Percentiles rank a stretch among this genome's conserved stretches.
phyloP scores from a whole-genome alignment of 2,113 vertebrate genomes.

The Xiphophorus maculatus region DNA sequence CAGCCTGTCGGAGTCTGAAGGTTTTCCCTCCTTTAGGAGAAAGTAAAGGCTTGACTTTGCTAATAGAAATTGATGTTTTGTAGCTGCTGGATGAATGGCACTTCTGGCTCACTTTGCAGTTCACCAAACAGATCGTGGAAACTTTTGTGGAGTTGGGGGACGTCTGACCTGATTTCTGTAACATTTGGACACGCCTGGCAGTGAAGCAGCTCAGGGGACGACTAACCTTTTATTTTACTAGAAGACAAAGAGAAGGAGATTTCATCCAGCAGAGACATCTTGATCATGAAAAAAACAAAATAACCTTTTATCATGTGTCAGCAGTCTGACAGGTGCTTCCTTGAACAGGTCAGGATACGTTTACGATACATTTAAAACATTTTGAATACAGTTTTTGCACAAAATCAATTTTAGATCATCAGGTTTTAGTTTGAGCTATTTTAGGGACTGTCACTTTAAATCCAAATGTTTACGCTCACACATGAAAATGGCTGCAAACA shows the following conservation, averaged over 20 bases:
- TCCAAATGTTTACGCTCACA: too few species aligned
- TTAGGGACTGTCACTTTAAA: too few species aligned
- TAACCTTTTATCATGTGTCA: neutral
- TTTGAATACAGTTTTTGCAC: too few species aligned
- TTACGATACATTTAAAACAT: too few species aligned
- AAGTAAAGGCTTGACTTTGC: slow-evolving; percentile 24
- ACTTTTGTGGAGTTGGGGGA: slow-evolving; percentile 37
- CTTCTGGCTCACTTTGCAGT: slow-evolving; percentile 15
- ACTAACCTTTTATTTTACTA: slow-evolving; percentile 22
- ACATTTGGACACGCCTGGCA: slow-evolving; percentile 20
- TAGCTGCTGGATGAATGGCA: slow-evolving; percentile 33
- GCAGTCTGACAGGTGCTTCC: too few species aligned
- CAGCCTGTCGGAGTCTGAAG: slow-evolving; percentile 41
- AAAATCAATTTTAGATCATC: too few species aligned
- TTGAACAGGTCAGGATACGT: too few species aligned
- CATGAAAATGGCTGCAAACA: too few species aligned
- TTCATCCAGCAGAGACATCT: neutral
- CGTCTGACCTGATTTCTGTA: slow-evolving; percentile 38
- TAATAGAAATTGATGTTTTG: slow-evolving; percentile 44
- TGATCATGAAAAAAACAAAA: neutral
- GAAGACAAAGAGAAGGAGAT: slow-evolving; percentile 1
- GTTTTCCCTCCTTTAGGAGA: slow-evolving; percentile 28
- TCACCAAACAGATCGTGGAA: slow-evolving; percentile 7
- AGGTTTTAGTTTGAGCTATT: too few species aligned
- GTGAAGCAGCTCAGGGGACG: slow-evolving; percentile 38